Evolutionary conservation across 1,140 invertebrate genomes (phyloP), one percentile per base, ranked within the genome.

Genomic region (Trinorchestia longiramus): DNA sequence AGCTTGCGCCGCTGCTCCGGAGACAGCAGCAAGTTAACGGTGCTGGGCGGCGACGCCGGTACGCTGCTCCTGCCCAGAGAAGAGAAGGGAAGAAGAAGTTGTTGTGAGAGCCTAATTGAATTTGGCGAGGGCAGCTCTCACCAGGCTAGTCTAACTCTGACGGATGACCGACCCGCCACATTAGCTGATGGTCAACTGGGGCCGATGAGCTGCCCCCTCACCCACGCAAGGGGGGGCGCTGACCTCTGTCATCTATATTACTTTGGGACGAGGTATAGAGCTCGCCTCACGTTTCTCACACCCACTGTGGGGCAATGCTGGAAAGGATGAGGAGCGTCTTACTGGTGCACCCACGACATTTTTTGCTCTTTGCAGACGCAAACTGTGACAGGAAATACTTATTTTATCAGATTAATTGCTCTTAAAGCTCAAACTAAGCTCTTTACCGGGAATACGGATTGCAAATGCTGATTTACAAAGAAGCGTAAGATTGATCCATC

Each of bases 181-280:
- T 90, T 90, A 90, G 88, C 88, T 90, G 88, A 90, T 90, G 88
- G 88, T 90, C 88, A 90, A 28, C 88, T 87, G 88, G 88, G 88
- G 43, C 88, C 88, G n/a, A 4, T 42, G 88, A 36, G 11, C 88
- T 90, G 28, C 4, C 88, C 88, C 15, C 88, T 90, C 88, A 19
- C 15, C 88, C 88, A 43, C 43, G 88, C 23, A 41, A 15, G 88
- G 41, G 19, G 19, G 47, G 47, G 19, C 19, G 47, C 6, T 11
- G 43, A 19, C 88, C 36, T 0, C 28, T 90, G 88, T 28, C 43
- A 36, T 42, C 88, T 11, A 41, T 90, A 28, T 42, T 15, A 53
- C 47, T 53, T 53, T 53, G 19, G 19, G 47, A 8, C 47, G 47
- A 53, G 47, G 47, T 53, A 19, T 19, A 8, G 47, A 19, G 47